Conservation (phyloP, 2,888 invertebrate genomes). For the Agrypnus murinus region DNA sequence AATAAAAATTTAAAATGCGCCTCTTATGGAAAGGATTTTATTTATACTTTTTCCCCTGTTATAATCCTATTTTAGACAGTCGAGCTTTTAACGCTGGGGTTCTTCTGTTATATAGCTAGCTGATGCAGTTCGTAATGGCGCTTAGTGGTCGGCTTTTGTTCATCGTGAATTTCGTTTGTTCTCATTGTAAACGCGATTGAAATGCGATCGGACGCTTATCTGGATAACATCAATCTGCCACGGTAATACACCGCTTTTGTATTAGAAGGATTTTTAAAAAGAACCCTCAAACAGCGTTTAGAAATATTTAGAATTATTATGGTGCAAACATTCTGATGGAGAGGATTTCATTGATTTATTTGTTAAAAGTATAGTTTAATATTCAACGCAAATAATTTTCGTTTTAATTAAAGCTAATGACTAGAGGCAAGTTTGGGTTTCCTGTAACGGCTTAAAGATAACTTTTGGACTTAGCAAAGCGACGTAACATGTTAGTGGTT, state of each 20-base stretch:
- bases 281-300: too few species aligned
- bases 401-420: constrained; percentile 4
- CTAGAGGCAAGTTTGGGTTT: not conserved
- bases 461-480: constrained; percentile 32
- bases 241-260: constrained; percentile 20
- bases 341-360: not conserved
- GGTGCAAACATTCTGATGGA: not conserved
- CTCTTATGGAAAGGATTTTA: not conserved
- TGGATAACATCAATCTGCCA: constrained; percentile 36
- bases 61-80: constrained; percentile 35
- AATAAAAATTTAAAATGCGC: constrained; percentile 9
- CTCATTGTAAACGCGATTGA: constrained; percentile 35
- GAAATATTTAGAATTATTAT: not conserved
- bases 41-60: constrained; percentile 9
- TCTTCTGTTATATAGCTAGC: constrained; percentile 12
- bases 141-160: constrained; percentile 32
- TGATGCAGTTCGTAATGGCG: not conserved
- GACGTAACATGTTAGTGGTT: constrained; percentile 35
- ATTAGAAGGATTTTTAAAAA: not conserved
- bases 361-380: not conserved
- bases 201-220: constrained; percentile 36
- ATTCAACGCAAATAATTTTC: constrained; percentile 16
- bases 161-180: constrained; percentile 31
- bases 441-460: constrained; percentile 15
- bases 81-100: constrained; percentile 2